Evolutionary conservation across 2,113 vertebrate genomes (phyloP), one percentile per base, ranked within the genome.

Genomic region (Otus sunia): DNA sequence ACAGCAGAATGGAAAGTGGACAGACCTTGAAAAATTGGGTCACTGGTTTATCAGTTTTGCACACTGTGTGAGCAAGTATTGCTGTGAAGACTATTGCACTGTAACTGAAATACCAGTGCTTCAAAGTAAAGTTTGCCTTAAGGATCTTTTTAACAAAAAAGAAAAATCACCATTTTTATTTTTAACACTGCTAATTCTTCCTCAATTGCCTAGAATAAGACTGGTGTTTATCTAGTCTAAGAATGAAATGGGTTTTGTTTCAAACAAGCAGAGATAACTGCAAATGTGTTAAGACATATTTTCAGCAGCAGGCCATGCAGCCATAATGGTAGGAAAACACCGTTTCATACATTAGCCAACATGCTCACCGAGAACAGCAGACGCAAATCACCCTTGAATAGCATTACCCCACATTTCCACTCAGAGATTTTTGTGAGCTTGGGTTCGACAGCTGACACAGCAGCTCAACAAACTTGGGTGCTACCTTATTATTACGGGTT

Each of bases 401-500:
- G 75, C 16, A 53, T 50, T 74, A 93, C 7, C 80, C 20, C n/a
- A 41, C 53, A 77, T 39, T 80, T 88, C 68, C 73, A 92, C 30
- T 75, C 43, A 29, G 21, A 45, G 67, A 66, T 76, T 86, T 95
- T 18, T 88, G 43, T 8, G 7, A 41, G 30, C 32, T 34, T 27
- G 5, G 11, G 15, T 58, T 91, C 4, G 0, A 84, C 67, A 84
- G 80, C 34, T 81, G 60, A 76, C 39, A 43, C 15, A 6, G 71
- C 63, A 94, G 26, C 53, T 78, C 69, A 79, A 55, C 29, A 74
- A 90, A 81, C 45, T 39, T 77, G 19, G 55, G 36, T 52, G 39
- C 64, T 92, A 86, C 59, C 59, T 91, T 74, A 74, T 59, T 92
- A 80, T 90, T 96, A 93, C 32, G 88, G 58, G 67, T 82, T 83